Evolutionary conservation across 2,113 vertebrate genomes (phyloP), one percentile per base, ranked within the genome.

Genomic region (Sapayoa aenigma): DNA sequence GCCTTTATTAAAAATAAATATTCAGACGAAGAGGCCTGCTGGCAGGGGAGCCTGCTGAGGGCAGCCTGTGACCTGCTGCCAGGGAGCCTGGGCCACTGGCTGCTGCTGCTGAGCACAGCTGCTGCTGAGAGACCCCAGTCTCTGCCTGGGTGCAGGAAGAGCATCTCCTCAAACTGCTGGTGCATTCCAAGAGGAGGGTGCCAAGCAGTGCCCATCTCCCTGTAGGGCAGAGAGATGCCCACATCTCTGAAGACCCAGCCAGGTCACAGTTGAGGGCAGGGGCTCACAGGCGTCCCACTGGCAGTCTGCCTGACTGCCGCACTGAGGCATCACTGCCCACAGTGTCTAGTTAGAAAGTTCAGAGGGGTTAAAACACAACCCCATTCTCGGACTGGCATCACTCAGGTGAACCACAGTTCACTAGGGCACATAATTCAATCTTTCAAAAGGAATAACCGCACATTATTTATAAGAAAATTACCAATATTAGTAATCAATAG

Each of bases 341-440:
- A 0, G 2, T 11, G 25, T 5, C 0, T 9, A 2, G 46, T 37
- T n/a, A 14, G 76, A 37, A 25, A 66, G 12, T 6, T 31, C 3
- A 0, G 5, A 27, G 31, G 55, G 52, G 39, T 55, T 44, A 21
- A 72, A 58, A 15, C 17, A n/a, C 27, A 49, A 6, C 46, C 67
- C 63, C 22, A 0, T 62, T 84, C 28, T 25, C 37, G 35, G 33
- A 3, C 52, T 52, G 35, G 46, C 76, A 71, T 81, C 20, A 3
- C 21, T 42, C 39, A 1, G 28, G 24, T 52, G 79, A 68, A 46
- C 39, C 17, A 4, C 52, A 30, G 59, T 47, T 65, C 49, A 5
- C 62, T 18, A 9, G 39, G 52, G 25, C 28, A 49, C 42, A 12
- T 3, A 31, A 41, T 49, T 80, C 44, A 47, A 58, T 50, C 52